phyloP scores from a whole-genome alignment of 2,888 invertebrate species.

The Stenoptilia bipunctidactyla region DNA sequence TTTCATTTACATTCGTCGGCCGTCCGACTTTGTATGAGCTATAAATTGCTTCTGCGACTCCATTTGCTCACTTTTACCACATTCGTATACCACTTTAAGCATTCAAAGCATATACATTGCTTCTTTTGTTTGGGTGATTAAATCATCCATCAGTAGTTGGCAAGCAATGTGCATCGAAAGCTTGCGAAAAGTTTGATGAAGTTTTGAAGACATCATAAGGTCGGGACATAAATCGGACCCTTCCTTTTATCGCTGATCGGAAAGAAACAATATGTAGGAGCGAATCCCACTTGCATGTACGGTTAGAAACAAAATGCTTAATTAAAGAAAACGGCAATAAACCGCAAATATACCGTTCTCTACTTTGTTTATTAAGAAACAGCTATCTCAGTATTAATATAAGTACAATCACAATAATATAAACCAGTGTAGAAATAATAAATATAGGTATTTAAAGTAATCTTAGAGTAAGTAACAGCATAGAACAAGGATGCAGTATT shows the following conservation, averaged over 20 bases:
- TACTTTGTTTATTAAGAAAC: too few relatives aligned
- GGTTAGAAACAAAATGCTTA: too few relatives aligned
- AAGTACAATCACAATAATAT: too few relatives aligned
- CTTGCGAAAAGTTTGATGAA: background rate
- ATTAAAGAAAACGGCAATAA: too few relatives aligned
- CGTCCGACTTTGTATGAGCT: slow-evolving; percentile 30
- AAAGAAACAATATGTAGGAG: slow-evolving; percentile 37
- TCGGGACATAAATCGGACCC: slow-evolving; percentile 28
- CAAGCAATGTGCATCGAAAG: slow-evolving; percentile 11
- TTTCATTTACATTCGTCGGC: slow-evolving; percentile 35
- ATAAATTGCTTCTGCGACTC: slow-evolving; percentile 34
- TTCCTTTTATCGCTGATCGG: slow-evolving; percentile 37
- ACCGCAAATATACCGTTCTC: too few relatives aligned
- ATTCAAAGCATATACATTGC: slow-evolving; percentile 15
- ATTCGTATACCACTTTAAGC: slow-evolving; percentile 4
- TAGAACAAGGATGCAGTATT: too few relatives aligned
- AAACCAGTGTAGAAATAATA: too few relatives aligned
- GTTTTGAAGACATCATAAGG: slow-evolving; percentile 8
- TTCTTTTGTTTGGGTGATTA: background rate
- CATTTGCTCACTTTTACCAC: slow-evolving; percentile 20
- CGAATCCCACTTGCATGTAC: background rate
- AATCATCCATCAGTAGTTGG: background rate
- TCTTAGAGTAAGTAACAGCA: too few relatives aligned
- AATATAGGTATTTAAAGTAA: too few relatives aligned
- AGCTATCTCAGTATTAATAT: too few relatives aligned